A percentile compares a stretch with the other conserved stretches of the same genome.
These are phyloP conservation scores for Myotis yumanensis DNA, from an alignment of 2,113 vertebrate genomes.

Conservation along the genomic window DNA sequence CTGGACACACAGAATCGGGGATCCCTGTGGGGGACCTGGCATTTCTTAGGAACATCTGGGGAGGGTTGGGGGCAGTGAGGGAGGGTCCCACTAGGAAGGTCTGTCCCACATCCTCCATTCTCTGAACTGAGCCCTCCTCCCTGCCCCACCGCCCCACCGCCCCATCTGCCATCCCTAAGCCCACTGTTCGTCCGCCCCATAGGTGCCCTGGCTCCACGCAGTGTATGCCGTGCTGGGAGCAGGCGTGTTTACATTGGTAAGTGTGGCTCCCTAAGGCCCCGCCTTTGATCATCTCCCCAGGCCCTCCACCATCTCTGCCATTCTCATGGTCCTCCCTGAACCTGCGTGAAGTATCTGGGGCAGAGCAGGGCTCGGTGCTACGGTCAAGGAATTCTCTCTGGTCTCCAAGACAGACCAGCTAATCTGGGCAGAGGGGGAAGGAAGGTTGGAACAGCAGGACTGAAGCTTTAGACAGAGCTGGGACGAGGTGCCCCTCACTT, in stretches of 20 bases:
- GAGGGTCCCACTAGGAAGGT: not conserved
- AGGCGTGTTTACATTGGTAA: slow-evolving; percentile 93
- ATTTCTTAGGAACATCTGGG: not conserved
- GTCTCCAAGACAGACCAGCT: not conserved
- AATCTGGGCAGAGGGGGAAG: not conserved
- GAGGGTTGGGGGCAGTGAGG: not conserved
- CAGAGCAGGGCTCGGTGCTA: not conserved
- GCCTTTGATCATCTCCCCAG: not conserved
- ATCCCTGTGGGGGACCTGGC: not conserved
- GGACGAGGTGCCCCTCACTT: not conserved
- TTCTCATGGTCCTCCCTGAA: not conserved
- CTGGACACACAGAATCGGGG: not conserved
- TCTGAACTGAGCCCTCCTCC: not conserved
- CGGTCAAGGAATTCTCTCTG: not conserved
- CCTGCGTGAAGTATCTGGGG: no score
- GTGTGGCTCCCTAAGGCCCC: slow-evolving; percentile 15
- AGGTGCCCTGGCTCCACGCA: slow-evolving; percentile 93
- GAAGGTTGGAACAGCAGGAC: not conserved
- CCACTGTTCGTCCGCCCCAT: not conserved
- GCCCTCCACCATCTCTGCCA: not conserved
- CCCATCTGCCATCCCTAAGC: not conserved
- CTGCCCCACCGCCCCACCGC: fast-evolving
- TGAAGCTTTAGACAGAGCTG: not conserved
- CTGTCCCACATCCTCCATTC: not conserved
- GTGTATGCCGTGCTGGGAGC: slow-evolving; percentile 91